Base-by-base conservation (phyloP, 2,888 invertebrate species). In the Lypha dubia region DNA sequence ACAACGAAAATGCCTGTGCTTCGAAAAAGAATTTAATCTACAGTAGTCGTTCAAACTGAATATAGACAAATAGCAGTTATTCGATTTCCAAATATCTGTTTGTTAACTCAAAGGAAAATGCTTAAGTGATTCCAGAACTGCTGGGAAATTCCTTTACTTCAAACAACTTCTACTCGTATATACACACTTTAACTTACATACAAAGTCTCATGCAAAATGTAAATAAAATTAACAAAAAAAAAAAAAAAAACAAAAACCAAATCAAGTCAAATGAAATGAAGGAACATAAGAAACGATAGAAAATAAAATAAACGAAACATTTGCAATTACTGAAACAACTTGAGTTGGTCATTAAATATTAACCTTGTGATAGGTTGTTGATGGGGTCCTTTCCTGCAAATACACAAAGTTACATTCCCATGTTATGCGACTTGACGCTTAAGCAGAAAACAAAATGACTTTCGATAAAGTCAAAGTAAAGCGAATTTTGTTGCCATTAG, bases 311-410 rank as follows among this genome's bases (percentile, higher is more conserved):
- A 84, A 77, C 65, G 83, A 84, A 79, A 77, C 79, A 74, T 84
- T 87, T 83, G 87, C 87, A 86, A 86, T 87, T 87, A 81, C 73
- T 81, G 81, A 51, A 80, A 84, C 77, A 84, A 81, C 77, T 84
- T 73, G 80, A 84, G 86, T 84, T 89, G 89, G 90, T 90, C 89
- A 90, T 89, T 89, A 89, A 90, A 89, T 90, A 89, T 90, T 89
- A 88, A 89, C 87, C 87, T 74, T 81, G 81, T 77, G 73, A 84
- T 80, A 76, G 77, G 77, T 76, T 81, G 80, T 71, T 79, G 75
- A 63, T 58, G 79, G 65, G 35, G 58, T 20, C 35, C 44, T 65
- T 24, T 53, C 51, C 22, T 13, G 17, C 35, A 51, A 46, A 63
- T 44, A 28, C 41, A 51, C 22, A 28, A 24, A 24, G 24, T 49